Conservation (phyloP, 2,113 vertebrate genomes). For the Entelurus aequoreus region DNA sequence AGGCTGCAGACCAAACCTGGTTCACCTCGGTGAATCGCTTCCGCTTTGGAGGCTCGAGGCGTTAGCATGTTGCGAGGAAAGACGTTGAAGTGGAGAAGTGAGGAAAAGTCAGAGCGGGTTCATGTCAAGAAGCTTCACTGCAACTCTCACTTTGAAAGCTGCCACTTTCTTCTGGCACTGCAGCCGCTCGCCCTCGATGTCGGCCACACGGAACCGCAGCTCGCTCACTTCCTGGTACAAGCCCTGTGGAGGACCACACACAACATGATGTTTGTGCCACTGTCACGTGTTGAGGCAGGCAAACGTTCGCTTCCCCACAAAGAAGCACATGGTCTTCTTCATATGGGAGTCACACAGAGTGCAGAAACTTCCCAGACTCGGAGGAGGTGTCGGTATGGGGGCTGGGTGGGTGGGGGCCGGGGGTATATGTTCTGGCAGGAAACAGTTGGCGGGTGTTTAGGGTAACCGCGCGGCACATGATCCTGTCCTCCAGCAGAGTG, state of each 20-base stretch:
- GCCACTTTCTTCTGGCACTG: constrained; percentile 88
- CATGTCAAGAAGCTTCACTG: too few species aligned
- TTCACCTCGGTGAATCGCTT: constrained; percentile 70
- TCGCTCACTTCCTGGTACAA: constrained; percentile 86
- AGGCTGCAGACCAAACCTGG: constrained; percentile 39
- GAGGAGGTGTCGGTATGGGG: constrained; percentile 19
- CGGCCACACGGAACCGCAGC: constrained; percentile 80
- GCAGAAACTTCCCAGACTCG: too few species aligned
- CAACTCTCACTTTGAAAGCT: constrained; percentile 79
- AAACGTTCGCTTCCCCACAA: not conserved
- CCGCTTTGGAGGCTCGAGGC: constrained; percentile 86
- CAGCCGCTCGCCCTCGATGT: constrained; percentile 84
- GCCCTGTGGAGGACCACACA: constrained; percentile 66
- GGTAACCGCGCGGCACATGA: constrained; percentile 38
- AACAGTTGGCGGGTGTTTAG: constrained; percentile 48
- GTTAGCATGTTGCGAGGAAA: constrained; percentile 80
- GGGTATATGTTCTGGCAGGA: constrained; percentile 51
- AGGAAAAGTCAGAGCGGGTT: not conserved
- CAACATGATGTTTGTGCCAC: not conserved
- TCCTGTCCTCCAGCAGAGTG: constrained; percentile 17
- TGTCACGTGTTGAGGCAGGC: too few species aligned
- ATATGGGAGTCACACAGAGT: too few species aligned
- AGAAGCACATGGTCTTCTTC: not conserved
- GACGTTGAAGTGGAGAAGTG: constrained; percentile 22
- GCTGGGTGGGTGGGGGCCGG: not conserved